These are phyloP conservation scores for Empidonax alnorum DNA, from an alignment of 2,113 vertebrate species.

Conservation along the genomic window DNA sequence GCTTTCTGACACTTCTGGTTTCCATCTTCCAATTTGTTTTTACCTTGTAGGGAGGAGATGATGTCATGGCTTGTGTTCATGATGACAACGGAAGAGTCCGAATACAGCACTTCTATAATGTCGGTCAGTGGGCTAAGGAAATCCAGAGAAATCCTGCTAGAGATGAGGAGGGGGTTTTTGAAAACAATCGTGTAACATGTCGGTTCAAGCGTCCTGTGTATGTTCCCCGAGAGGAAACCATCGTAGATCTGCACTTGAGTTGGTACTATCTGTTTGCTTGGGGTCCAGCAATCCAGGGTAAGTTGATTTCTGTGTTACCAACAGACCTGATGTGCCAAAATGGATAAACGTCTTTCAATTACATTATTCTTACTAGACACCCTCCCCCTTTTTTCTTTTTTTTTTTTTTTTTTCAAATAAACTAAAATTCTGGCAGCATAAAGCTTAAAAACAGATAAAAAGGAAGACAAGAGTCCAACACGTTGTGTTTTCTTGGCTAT, in stretches of 20 bases:
- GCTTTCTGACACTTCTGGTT: not conserved
- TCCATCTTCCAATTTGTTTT: not conserved
- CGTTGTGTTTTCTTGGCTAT: not conserved
- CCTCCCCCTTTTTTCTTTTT: accelerated
- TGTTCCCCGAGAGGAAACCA: slow-evolving; percentile 95
- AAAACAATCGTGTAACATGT: slow-evolving; percentile 94
- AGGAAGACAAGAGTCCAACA: not conserved
- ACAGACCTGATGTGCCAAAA: not conserved
- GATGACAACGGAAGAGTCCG: slow-evolving; percentile 95
- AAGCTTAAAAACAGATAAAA: not conserved
- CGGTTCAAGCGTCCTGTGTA: slow-evolving; percentile 95
- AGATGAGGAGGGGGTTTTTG: slow-evolving; percentile 96
- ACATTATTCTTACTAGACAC: not conserved
- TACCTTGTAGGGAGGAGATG: slow-evolving; percentile 88
- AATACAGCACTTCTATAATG: slow-evolving; percentile 98
- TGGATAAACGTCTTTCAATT: not conserved
- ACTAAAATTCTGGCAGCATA: not conserved
- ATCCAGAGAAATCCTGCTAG: slow-evolving; percentile 96
- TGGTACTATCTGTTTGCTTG: slow-evolving; percentile 99
- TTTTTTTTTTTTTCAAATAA: not conserved
- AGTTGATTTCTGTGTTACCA: slow-evolving; percentile 18
- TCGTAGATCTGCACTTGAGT: slow-evolving; percentile 95
- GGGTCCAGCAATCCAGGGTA: slow-evolving; percentile 98
- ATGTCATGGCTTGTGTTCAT: slow-evolving; percentile 98
- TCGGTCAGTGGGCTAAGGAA: slow-evolving; percentile 98